Evolutionary conservation across 2,888 invertebrate genomes (phyloP).

Genomic region (Calameuta pallipes): DNA sequence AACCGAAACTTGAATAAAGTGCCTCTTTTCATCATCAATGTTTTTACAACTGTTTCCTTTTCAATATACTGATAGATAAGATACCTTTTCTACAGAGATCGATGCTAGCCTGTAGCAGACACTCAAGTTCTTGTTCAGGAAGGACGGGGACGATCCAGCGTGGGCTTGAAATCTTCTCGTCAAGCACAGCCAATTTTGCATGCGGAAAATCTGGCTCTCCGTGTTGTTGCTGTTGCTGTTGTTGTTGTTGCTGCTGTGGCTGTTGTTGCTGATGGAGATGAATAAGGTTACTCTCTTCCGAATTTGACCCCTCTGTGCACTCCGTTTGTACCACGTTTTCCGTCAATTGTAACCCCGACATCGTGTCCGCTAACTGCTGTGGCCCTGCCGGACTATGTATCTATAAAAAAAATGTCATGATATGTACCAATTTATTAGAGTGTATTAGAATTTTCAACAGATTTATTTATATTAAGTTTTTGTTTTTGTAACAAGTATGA

Average conservation of each 20-base stretch:
- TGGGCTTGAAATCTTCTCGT: constrained; percentile 95
- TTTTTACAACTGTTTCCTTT: neutral
- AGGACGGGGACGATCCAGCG: constrained; percentile 98
- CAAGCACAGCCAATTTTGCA: constrained; percentile 86
- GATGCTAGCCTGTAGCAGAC: constrained; percentile 88
- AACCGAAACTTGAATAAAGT: neutral
- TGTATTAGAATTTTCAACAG: neutral
- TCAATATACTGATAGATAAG: constrained; percentile 7
- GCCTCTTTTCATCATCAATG: neutral
- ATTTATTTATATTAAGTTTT: too few species aligned
- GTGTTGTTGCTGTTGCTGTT: constrained; percentile 64
- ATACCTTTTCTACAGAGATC: constrained; percentile 85
- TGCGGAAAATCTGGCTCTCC: constrained; percentile 84
- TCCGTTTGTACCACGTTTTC: constrained; percentile 59
- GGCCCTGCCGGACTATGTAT: constrained; percentile 62
- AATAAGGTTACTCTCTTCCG: constrained; percentile 50
- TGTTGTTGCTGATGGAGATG: constrained; percentile 20
- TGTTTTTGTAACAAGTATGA: too few species aligned
- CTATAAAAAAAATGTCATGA: constrained; percentile 28
- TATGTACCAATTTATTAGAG: neutral
- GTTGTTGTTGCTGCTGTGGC: constrained; percentile 12
- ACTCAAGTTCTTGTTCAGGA: constrained; percentile 95
- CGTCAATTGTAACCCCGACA: constrained; percentile 59
- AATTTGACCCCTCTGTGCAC: constrained; percentile 50
- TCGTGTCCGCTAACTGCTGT: constrained; percentile 59